These are phyloP conservation scores for Apamea crenata DNA, from an alignment of 2,888 invertebrate species.

Conservation along the genomic window DNA sequence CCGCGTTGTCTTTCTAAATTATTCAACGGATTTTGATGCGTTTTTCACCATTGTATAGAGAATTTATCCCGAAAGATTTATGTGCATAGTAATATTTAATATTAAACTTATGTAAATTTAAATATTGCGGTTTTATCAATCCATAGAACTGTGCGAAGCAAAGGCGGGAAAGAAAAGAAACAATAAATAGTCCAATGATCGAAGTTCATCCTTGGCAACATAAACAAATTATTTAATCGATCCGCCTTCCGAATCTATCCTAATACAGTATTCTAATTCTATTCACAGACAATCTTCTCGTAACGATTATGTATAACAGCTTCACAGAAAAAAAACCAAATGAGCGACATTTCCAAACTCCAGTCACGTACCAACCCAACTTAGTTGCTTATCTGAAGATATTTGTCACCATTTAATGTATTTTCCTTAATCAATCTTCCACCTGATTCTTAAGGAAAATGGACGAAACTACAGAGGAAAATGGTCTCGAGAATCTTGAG, in stretches of 20 bases:
- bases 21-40: too few species aligned
- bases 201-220: neutral
- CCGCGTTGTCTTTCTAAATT: too few species aligned
- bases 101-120: neutral
- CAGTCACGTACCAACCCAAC: conserved; percentile 20
- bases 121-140: neutral
- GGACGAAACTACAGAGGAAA: conserved; percentile 52
- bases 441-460: conserved; percentile 55
- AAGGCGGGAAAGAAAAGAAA: neutral
- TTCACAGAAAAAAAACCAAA: conserved; percentile 14
- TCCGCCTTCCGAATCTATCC: neutral
- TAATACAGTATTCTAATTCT: neutral
- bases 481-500: conserved; percentile 56
- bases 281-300: neutral
- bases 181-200: neutral
- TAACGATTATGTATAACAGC: conserved; percentile 10
- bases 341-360: conserved; percentile 5
- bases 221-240: neutral
- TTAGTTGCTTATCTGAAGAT: conserved; percentile 25
- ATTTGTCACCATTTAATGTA: conserved; percentile 31
- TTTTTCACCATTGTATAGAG: too few species aligned
- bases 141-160: neutral
- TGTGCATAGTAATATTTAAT: neutral
- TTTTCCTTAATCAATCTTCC: conserved; percentile 56
- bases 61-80: neutral